phyloP scores from a whole-genome alignment of 2,797 vertebrate species.

The Percopsis omiscomaycus region DNA sequence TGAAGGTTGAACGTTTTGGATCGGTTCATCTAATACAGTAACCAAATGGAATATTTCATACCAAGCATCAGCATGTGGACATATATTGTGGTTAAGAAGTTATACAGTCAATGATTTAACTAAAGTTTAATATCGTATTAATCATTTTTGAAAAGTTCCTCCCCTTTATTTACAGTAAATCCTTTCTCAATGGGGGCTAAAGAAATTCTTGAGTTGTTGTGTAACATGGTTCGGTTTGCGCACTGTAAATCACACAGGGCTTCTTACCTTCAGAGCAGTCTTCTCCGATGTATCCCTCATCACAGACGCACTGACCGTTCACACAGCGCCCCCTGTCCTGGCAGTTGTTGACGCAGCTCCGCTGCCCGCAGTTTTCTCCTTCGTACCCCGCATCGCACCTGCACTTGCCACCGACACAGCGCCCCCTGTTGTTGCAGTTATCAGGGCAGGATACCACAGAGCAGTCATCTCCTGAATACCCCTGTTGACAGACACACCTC shows the following conservation, averaged over 20 bases:
- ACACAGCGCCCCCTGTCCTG: conserved; percentile 70
- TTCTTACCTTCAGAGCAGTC: conserved; percentile 84
- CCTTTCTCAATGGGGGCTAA: too few relatives aligned
- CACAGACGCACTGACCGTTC: conserved; percentile 75
- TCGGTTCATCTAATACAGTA: too few relatives aligned
- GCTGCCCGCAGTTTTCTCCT: conserved; percentile 79
- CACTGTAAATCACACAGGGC: background rate
- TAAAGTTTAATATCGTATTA: too few relatives aligned
- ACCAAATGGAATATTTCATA: too few relatives aligned
- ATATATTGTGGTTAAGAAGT: too few relatives aligned
- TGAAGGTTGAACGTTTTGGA: too few relatives aligned
- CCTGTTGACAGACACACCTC: conserved; percentile 75
- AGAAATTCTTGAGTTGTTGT: too few relatives aligned
- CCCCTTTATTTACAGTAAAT: background rate
- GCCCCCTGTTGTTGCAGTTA: conserved; percentile 81
- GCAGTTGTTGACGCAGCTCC: conserved; percentile 82
- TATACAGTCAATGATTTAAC: too few relatives aligned
- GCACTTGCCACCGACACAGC: conserved; percentile 82
- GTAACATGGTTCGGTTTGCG: too few relatives aligned
- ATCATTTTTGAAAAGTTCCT: too few relatives aligned
- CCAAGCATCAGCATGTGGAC: too few relatives aligned
- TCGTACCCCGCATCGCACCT: conserved; percentile 79
- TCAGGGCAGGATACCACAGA: conserved; percentile 75
- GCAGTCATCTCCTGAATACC: conserved; percentile 84
- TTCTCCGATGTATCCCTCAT: conserved; percentile 81